A percentile compares a stretch with the other conserved stretches of the same genome.
Evolutionary conservation across 2,797 vertebrate species (phyloP).

Genomic region (Aphelocoma californica): DNA sequence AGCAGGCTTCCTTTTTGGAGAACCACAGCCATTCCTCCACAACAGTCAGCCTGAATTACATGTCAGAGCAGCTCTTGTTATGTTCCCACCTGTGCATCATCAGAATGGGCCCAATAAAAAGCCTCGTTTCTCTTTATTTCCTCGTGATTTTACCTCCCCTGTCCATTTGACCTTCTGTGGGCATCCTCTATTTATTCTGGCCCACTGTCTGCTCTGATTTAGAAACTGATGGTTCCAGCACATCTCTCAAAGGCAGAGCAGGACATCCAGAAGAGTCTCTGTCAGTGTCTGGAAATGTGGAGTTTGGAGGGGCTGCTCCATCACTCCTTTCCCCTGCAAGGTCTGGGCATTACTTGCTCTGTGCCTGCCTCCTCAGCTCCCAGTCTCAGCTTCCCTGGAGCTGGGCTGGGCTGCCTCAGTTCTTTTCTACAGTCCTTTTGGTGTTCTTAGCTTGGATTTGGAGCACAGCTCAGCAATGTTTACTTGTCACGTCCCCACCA

Average conservation of each 20-base stretch:
- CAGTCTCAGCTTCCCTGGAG: background rate
- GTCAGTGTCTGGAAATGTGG: background rate
- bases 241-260: background rate
- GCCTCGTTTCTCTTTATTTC: background rate
- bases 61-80: background rate
- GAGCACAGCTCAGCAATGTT: background rate
- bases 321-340: background rate
- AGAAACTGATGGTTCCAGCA: background rate
- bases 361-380: background rate
- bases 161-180: background rate
- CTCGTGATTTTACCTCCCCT: background rate
- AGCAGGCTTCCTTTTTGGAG: background rate
- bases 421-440: background rate
- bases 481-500: background rate
- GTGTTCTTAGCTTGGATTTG: background rate
- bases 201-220: background rate
- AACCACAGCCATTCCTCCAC: background rate
- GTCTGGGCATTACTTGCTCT: background rate
- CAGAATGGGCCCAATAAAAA: constrained; percentile 20
- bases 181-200: background rate
- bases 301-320: background rate
- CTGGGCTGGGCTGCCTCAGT: background rate
- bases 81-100: background rate
- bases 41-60: background rate
- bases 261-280: background rate